Conservation (phyloP, 2,888 invertebrate genomes). For the Diaperis boleti region DNA sequence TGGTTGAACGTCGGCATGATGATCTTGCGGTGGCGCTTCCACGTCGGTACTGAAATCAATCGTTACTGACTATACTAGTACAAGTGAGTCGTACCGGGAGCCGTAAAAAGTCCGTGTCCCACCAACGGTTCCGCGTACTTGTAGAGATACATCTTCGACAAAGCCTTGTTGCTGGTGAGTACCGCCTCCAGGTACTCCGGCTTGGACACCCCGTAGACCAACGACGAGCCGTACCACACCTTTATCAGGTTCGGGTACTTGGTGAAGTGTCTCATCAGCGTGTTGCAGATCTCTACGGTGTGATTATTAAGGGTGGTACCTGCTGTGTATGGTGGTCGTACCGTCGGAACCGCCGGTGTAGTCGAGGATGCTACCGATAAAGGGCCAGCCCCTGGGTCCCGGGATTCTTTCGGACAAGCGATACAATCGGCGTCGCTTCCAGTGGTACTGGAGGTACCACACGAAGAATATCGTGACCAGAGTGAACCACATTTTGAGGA, state of each 20-base stretch:
- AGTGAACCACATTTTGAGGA: too few relatives aligned
- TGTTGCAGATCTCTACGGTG: background rate
- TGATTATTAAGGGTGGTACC: background rate
- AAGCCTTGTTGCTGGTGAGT: slow-evolving; percentile 1
- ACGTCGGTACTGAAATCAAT: slow-evolving; percentile 6
- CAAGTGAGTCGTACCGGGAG: slow-evolving; percentile 47
- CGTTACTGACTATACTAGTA: slow-evolving; percentile 64
- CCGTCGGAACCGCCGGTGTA: background rate
- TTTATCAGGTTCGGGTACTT: background rate
- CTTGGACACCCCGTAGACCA: slow-evolving; percentile 13
- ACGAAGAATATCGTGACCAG: background rate
- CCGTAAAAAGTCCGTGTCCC: slow-evolving; percentile 4
- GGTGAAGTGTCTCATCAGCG: background rate
- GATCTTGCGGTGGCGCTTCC: slow-evolving; percentile 11
- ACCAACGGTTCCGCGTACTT: background rate
- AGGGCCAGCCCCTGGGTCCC: slow-evolving; percentile 1
- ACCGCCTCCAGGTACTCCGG: slow-evolving; percentile 9
- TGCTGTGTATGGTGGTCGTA: background rate
- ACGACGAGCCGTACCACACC: slow-evolving; percentile 1
- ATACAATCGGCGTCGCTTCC: background rate
- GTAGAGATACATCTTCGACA: background rate
- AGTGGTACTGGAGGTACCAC: background rate
- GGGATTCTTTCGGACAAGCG: background rate
- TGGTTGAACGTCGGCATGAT: slow-evolving; percentile 7
- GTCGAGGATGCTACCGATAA: slow-evolving; percentile 1